Evolutionary conservation across 2,113 vertebrate genomes (phyloP), one percentile per base, ranked within the genome.

Genomic region (Indri indri): DNA sequence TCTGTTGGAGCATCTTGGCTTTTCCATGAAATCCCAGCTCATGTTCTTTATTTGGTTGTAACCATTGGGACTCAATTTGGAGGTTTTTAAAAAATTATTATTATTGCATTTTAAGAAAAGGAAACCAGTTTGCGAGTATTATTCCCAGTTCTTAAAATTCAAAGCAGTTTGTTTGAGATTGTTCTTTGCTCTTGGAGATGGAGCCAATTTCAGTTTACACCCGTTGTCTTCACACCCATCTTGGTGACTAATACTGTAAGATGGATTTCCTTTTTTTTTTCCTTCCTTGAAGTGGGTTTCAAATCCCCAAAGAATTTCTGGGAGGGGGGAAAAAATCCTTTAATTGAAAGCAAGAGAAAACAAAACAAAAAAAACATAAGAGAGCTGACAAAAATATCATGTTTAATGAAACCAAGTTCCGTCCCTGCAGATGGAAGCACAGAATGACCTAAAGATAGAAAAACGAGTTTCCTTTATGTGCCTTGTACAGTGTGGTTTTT

Each of bases 331-430:
- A 89, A 96, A 80, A 91, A 96, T 92, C 91, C 96, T 97, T 98
- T 97, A 98, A 98, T 97, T 98, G 97, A 97, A 98, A 97, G 87
- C 89, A 97, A 98, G 91, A 97, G 91, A 97, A 98, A 97, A 98
- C 82, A 97, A 97, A 98, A 97, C 89, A 94, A 96, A 95, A 97
- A 89, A 87, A 92, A 90, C 89, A 92, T 94, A 91, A 97, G 97
- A 97, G 79, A 97, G 61, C 96, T 97, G 96, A 97, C 96, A 97
- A 92, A 98, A 98, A 98, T 97, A 98, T 97, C 95, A 86, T 90
- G 92, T 96, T 96, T 97, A 98, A 90, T 95, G 96, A 98, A 97
- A 97, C 68, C 71, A 88, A 92, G 84, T 96, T 94, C 92, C 82
- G 94, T 87, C 88, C 13, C 65, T 59, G 76, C 97, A 97, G 96